These are phyloP conservation scores for Mormoops blainvillei DNA, from an alignment of 2,113 vertebrate species.

Conservation along the genomic window DNA sequence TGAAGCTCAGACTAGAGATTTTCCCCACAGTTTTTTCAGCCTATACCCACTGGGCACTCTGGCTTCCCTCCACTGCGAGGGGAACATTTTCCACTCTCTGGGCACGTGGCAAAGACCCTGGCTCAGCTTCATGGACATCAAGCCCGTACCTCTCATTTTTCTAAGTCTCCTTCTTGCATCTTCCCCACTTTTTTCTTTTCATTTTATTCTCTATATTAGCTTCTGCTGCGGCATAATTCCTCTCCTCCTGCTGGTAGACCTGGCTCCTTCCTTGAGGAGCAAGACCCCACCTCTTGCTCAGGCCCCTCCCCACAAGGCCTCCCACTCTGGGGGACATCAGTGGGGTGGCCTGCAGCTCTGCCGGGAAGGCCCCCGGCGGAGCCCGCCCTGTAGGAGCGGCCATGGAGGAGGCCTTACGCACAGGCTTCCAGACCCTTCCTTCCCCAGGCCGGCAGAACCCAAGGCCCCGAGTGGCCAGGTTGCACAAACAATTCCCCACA, in stretches of 20 bases:
- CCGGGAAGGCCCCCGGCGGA: neutral
- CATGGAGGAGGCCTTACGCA: neutral
- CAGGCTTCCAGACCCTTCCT: too few relatives aligned
- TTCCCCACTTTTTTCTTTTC: too few relatives aligned
- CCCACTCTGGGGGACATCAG: accelerated
- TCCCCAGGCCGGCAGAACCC: neutral
- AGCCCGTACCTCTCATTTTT: accelerated
- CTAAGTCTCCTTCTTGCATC: neutral
- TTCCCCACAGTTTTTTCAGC: neutral
- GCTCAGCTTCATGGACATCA: too few relatives aligned
- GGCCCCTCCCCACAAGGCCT: neutral
- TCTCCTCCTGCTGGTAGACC: accelerated
- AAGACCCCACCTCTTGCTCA: neutral
- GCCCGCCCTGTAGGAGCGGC: accelerated
- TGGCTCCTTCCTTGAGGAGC: neutral
- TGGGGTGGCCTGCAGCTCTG: neutral
- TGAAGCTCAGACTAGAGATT: neutral
- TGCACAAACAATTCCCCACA: neutral
- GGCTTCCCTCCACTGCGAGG: accelerated
- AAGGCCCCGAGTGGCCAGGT: neutral
- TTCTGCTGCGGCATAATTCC: neutral
- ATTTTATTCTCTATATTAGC: neutral
- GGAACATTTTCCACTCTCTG: neutral
- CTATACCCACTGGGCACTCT: too few relatives aligned
- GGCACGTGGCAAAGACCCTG: accelerated